Conservation (phyloP, 2,113 vertebrate genomes). For the Capreolus pygargus region DNA sequence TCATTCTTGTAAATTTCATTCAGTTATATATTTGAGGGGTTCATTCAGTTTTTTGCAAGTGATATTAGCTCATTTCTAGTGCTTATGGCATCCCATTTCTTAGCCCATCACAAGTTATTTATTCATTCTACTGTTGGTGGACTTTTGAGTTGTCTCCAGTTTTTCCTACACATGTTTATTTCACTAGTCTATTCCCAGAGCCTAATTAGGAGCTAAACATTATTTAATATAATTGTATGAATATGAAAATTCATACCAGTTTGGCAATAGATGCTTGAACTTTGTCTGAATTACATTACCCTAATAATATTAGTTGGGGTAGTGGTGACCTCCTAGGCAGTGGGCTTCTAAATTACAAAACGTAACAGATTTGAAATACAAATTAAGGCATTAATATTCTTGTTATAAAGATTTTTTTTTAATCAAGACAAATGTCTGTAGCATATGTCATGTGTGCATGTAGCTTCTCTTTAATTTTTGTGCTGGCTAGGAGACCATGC, state of each 20-base stretch:
- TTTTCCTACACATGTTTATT: neutral
- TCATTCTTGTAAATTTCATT: neutral
- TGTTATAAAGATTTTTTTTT: neutral
- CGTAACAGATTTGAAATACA: neutral
- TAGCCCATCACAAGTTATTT: neutral
- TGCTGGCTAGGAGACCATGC: fast-evolving
- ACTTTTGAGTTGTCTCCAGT: neutral
- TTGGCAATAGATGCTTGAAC: neutral
- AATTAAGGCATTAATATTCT: neutral
- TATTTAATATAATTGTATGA: neutral
- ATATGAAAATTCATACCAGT: neutral
- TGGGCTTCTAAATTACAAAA: neutral
- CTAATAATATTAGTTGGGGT: neutral
- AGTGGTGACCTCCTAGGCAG: neutral
- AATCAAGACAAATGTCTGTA: neutral
- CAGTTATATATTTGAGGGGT: neutral
- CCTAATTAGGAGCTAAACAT: neutral
- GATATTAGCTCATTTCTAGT: neutral
- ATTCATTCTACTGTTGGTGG: neutral
- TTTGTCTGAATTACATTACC: neutral
- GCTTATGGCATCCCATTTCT: neutral
- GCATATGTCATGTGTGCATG: too few relatives aligned
- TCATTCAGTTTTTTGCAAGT: neutral
- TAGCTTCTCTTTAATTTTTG: neutral
- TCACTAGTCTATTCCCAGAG: neutral